Evolutionary conservation across 2,797 vertebrate species (phyloP).

Genomic region (Lacerta agilis): DNA sequence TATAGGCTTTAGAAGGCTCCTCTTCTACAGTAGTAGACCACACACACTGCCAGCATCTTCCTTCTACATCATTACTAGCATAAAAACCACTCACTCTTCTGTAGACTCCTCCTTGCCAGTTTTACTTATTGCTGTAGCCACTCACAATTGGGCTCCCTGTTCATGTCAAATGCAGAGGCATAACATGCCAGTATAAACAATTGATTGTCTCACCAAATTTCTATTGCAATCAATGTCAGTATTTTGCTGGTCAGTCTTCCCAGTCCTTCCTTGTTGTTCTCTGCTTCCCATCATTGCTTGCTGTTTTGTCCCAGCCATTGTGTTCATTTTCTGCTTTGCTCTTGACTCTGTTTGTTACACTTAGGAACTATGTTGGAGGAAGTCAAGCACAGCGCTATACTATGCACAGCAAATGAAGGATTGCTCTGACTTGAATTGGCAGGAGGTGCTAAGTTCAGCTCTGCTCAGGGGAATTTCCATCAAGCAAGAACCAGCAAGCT

Average conservation of each 20-base stretch:
- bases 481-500: neutral
- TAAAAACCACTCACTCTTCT: neutral
- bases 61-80: neutral
- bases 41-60: neutral
- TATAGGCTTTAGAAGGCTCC: neutral
- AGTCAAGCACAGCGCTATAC: neutral
- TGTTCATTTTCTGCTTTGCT: neutral
- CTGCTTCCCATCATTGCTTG: neutral
- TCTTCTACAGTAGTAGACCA: neutral
- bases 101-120: neutral
- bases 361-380: slow-evolving; percentile 9
- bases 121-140: neutral
- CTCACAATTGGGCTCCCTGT: neutral
- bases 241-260: neutral
- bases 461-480: neutral
- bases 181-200: neutral
- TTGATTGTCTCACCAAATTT: neutral
- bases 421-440: neutral
- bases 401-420: neutral
- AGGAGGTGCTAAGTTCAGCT: neutral
- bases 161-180: neutral
- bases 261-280: neutral
- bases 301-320: neutral
- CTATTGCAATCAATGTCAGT: neutral
- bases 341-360: neutral